Percentiles rank a stretch among this genome's conserved stretches.
phyloP scores from a whole-genome alignment of 2,113 vertebrate species.

The Saccopteryx leptura region DNA sequence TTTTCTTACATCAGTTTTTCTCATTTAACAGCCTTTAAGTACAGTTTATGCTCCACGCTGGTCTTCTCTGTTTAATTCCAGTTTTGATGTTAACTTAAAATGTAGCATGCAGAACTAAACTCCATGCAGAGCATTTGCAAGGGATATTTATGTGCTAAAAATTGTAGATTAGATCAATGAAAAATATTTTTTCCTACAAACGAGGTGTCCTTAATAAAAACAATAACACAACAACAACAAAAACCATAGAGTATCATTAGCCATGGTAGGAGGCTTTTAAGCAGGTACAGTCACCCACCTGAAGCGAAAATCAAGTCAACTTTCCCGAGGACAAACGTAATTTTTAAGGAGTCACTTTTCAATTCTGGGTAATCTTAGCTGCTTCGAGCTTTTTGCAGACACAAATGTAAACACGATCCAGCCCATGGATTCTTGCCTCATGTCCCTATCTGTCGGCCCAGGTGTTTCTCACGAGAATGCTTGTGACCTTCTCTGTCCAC shows the following conservation, averaged over 20 bases:
- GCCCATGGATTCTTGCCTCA: background rate
- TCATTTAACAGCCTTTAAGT: slow-evolving; percentile 88
- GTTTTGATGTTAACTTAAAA: slow-evolving; percentile 89
- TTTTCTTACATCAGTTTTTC: slow-evolving; percentile 92
- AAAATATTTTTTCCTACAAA: slow-evolving; percentile 64
- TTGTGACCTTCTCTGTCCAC: background rate
- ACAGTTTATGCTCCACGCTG: slow-evolving; percentile 85
- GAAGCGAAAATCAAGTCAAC: background rate
- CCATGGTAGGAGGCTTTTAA: slow-evolving; percentile 38
- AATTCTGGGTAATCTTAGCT: background rate
- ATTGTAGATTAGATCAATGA: slow-evolving; percentile 60
- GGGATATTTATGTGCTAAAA: slow-evolving; percentile 83
- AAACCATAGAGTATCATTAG: background rate
- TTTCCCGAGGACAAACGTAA: background rate
- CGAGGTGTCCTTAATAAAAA: background rate
- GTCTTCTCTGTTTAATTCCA: slow-evolving; percentile 85
- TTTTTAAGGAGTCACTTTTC: slow-evolving; percentile 2
- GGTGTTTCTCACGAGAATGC: background rate
- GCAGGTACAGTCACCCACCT: background rate
- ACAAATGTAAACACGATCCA: background rate
- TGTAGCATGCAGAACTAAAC: slow-evolving; percentile 84
- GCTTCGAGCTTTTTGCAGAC: slow-evolving; percentile 22
- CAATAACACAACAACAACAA: background rate
- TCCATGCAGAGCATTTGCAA: slow-evolving; percentile 55
- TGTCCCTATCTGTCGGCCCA: background rate